phyloP scores from a whole-genome alignment of 2,797 vertebrate genomes.

The Dromococcyx pavoninus region DNA sequence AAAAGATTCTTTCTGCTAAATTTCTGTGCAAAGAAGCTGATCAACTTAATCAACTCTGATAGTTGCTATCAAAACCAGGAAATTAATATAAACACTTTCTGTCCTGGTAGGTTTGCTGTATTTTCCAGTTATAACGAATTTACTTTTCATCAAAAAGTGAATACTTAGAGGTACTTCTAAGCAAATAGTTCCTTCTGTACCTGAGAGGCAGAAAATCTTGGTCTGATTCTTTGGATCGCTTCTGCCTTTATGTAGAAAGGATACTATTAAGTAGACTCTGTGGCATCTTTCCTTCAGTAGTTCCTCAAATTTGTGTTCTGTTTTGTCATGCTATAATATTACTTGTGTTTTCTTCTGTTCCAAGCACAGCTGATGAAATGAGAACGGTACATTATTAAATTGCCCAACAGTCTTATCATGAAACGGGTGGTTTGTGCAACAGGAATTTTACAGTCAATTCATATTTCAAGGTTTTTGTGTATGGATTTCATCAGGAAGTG shows the following conservation, averaged over 20 bases:
- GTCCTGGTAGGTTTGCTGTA: not conserved
- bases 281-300: not conserved
- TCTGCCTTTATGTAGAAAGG: not conserved
- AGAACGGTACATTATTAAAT: not conserved
- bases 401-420: not conserved
- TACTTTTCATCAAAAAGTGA: not conserved
- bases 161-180: not conserved
- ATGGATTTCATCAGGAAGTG: constrained; percentile 33
- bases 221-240: not conserved
- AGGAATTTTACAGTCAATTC: not conserved
- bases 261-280: not conserved
- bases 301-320: not conserved
- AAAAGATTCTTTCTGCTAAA: not conserved
- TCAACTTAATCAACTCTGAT: not conserved
- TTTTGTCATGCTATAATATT: not conserved
- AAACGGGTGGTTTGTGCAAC: not conserved
- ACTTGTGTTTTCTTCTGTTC: not conserved
- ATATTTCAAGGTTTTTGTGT: not conserved
- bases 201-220: not conserved
- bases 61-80: not conserved
- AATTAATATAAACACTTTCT: not conserved
- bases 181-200: not conserved
- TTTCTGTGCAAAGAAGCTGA: not conserved
- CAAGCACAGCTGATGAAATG: not conserved
- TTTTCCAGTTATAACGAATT: not conserved